Percentiles rank a stretch among this genome's conserved stretches.
Evolutionary conservation across 2,888 invertebrate species (phyloP).

Genomic region (Smittia aterrima): DNA sequence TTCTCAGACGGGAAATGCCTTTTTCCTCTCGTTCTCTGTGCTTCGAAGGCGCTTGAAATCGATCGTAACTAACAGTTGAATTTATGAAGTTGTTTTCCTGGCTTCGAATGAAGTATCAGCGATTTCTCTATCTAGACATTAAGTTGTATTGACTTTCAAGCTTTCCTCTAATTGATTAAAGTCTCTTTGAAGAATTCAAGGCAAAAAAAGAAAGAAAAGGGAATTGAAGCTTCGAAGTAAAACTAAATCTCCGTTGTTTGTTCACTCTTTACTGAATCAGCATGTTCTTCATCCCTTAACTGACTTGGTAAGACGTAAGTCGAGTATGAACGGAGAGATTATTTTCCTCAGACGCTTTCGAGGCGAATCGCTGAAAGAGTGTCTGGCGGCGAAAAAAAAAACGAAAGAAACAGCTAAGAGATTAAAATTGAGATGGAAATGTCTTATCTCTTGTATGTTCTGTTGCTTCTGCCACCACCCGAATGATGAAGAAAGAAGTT

Average conservation of each 20-base stretch:
- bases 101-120: background rate
- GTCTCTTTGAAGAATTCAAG: background rate
- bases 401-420: background rate
- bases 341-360: background rate
- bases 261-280: conserved; percentile 6
- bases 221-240: background rate
- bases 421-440: conserved; percentile 24
- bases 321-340: background rate
- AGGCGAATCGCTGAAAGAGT: background rate
- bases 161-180: too few relatives aligned
- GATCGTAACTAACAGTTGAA: background rate
- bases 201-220: background rate
- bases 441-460: conserved; percentile 16
- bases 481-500: background rate
- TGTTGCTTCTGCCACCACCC: background rate
- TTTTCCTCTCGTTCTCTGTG: background rate
- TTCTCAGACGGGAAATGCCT: background rate
- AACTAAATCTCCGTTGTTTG: conserved; percentile 2
- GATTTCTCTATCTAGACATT: background rate
- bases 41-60: background rate
- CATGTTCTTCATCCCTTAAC: background rate
- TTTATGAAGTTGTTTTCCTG: conserved; percentile 20
- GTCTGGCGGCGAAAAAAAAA: conserved; percentile 6
- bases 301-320: too few relatives aligned
- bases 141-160: too few relatives aligned